Percentiles rank a stretch among this genome's conserved stretches.
Conservation (phyloP, 1,140 invertebrate genomes). For the Drosophila lacteicornis region DNA sequence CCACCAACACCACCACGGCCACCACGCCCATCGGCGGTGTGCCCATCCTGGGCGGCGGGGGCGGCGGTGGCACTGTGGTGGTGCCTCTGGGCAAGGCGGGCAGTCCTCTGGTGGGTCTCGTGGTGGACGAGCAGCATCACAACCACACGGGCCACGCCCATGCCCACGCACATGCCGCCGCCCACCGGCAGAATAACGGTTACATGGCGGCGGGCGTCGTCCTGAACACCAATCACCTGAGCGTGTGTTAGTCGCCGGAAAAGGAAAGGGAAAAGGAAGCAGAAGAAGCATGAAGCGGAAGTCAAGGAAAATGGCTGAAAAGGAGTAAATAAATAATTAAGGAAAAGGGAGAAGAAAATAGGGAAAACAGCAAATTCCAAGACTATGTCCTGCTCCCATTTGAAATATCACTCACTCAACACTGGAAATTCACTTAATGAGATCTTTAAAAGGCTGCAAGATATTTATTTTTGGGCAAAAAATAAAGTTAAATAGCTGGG, state of each 20-base stretch:
- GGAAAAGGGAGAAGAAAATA: too few species aligned
- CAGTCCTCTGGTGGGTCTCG: constrained; percentile 64
- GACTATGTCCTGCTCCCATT: too few species aligned
- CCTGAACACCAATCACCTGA: constrained; percentile 82
- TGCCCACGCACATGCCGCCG: constrained; percentile 29
- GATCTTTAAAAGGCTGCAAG: too few species aligned
- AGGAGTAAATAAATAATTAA: neutral
- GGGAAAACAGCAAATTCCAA: too few species aligned
- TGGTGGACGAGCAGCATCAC: constrained; percentile 44
- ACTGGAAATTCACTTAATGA: too few species aligned
- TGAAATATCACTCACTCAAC: too few species aligned
- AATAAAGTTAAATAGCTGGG: too few species aligned
- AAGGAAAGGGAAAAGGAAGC: neutral
- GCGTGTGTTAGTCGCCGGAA: constrained; percentile 71
- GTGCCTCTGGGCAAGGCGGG: constrained; percentile 50
- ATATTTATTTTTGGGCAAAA: too few species aligned
- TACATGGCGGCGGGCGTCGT: constrained; percentile 82
- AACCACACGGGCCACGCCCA: constrained; percentile 52
- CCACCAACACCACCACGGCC: constrained; percentile 69
- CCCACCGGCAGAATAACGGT: constrained; percentile 56
- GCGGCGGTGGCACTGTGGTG: constrained; percentile 20
- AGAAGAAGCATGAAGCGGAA: neutral
- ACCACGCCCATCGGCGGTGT: constrained; percentile 76
- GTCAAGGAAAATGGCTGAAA: neutral
- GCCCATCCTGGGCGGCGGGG: constrained; percentile 5